Base-by-base conservation (phyloP, 2,113 vertebrate species). In the Poecilia latipinna region DNA sequence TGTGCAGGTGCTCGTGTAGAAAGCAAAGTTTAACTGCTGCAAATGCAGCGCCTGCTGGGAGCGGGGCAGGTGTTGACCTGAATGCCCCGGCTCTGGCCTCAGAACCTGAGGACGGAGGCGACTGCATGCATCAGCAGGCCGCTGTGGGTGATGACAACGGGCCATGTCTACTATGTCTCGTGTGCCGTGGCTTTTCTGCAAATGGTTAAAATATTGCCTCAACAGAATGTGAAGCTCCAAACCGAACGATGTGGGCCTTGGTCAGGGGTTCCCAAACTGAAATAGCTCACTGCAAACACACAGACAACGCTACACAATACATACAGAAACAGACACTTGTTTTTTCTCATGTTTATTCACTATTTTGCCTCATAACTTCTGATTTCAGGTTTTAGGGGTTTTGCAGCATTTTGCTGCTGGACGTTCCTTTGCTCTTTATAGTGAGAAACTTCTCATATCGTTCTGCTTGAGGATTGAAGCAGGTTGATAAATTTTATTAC, bases 21-120 rank as follows among this genome's bases (percentile, higher is more conserved):
- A 82, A 42, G 63, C 2, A 62, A 12, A n/a, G 54, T 74, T 62
- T 78, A 35, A 51, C 29, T 65, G 65, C 64, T 80, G 79, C 72
- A 61, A 1, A 33, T 39, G 75, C 0, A 42, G 65, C 61, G 65
- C 72, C 42, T 72, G 84, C 86, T 79, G 73, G 65, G 68, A 65
- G 70, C n/a, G 48, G 44, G 12, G 65, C 35, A 42, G 76, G 78
- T 68, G 80, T 68, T 93, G 92, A 93, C 89, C 91, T 82, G 68
- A 76, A 86, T 91, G 87, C 78, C 88, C 90, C 81, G 85, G 82
- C 80, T 44, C 51, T 74, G 70, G 75, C 79, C 82, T 87, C 86
- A 90, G 82, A 92, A 93, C 81, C 79, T 70, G 92, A 92, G 72
- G 92, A 92, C 83, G 74, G 83, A 86, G 69, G 22, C 42, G 61